Evolutionary conservation across 2,888 invertebrate genomes (phyloP).

Genomic region (Thera obeliscata): DNA sequence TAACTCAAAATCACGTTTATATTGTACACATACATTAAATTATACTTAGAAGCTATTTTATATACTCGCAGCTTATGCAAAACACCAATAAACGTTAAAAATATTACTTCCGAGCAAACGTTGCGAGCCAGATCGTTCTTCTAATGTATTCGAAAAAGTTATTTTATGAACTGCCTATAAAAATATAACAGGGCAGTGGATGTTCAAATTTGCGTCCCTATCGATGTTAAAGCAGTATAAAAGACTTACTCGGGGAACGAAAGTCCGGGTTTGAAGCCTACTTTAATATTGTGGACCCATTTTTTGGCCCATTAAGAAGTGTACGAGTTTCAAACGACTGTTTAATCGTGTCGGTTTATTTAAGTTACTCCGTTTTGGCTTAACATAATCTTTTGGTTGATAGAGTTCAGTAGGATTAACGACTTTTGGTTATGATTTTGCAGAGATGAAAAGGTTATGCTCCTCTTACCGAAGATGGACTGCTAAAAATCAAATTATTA

Average conservation of each 20-base stretch:
- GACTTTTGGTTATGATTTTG: constrained; percentile 41
- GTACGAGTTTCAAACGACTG: constrained; percentile 55
- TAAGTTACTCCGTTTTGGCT: constrained; percentile 51
- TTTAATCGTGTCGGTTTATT: constrained; percentile 57
- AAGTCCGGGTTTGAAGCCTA: constrained; percentile 55
- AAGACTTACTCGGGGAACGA: constrained; percentile 49
- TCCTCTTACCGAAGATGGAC: constrained; percentile 6
- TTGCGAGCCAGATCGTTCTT: constrained; percentile 60
- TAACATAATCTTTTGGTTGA: constrained; percentile 56
- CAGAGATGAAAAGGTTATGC: constrained; percentile 29
- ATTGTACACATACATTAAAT: constrained; percentile 44
- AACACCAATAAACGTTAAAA: constrained; percentile 76
- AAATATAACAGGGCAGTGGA: constrained; percentile 77
- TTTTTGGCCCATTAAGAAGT: constrained; percentile 63
- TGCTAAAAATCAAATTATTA: constrained; percentile 13
- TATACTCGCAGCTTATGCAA: constrained; percentile 64
- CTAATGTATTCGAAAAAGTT: constrained; percentile 77
- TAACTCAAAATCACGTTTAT: constrained; percentile 17
- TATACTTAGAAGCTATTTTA: constrained; percentile 51
- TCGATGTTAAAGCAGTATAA: constrained; percentile 67
- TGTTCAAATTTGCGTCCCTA: constrained; percentile 69
- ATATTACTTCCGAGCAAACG: constrained; percentile 70
- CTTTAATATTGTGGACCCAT: constrained; percentile 66
- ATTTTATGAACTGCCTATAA: constrained; percentile 79
- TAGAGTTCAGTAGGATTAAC: constrained; percentile 51